These are phyloP conservation scores for Gasterosteus nipponicus DNA, from an alignment of 2,113 vertebrate genomes.

Conservation along the genomic window DNA sequence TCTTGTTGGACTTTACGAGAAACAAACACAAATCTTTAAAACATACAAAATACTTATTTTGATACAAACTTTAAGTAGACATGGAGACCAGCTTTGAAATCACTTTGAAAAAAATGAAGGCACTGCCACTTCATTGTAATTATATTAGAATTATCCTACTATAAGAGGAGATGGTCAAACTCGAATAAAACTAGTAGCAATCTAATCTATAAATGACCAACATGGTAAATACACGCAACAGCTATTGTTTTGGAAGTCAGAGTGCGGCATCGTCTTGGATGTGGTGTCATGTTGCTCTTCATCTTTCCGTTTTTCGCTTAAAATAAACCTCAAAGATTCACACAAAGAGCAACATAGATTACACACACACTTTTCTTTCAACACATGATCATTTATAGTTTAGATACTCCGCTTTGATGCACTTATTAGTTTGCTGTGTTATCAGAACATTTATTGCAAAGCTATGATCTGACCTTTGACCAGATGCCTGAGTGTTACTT, in stretches of 20 bases:
- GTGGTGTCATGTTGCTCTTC: neutral
- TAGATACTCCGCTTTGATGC: slow-evolving; percentile 29
- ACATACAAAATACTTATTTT: neutral
- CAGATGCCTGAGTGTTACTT: slow-evolving; percentile 23
- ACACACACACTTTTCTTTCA: slow-evolving; percentile 8
- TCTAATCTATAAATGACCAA: neutral
- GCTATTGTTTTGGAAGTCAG: neutral
- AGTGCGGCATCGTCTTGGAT: neutral
- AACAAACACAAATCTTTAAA: neutral
- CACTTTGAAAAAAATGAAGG: neutral
- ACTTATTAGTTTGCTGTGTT: slow-evolving; percentile 35
- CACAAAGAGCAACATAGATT: neutral
- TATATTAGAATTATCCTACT: neutral
- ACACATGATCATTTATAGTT: slow-evolving; percentile 27
- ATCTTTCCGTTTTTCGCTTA: slow-evolving; percentile 2
- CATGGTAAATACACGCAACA: neutral
- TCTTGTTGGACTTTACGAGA: neutral
- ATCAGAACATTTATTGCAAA: slow-evolving; percentile 48
- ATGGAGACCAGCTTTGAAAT: neutral
- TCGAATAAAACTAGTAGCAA: neutral
- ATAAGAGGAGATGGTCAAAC: neutral
- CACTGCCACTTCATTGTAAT: neutral
- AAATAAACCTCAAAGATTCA: neutral
- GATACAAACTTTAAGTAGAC: neutral
- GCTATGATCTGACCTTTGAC: slow-evolving; percentile 49